A percentile compares a stretch with the other conserved stretches of the same genome.
phyloP scores from a whole-genome alignment of 2,113 vertebrate genomes.

The Glaucomys volans region DNA sequence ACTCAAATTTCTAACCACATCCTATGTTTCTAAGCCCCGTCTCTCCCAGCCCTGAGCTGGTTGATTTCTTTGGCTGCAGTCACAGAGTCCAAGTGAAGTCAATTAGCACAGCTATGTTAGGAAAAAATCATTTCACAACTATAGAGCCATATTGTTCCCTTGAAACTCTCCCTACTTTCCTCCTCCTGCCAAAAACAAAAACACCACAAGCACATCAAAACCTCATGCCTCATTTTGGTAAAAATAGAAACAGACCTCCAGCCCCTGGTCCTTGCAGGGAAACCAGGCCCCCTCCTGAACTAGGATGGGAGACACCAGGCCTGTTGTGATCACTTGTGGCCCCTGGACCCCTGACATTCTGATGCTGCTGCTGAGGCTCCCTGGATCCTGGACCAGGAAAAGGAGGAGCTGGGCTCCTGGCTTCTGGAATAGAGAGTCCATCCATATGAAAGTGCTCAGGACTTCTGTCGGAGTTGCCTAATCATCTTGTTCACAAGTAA shows the following conservation, averaged over 20 bases:
- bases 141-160: neutral
- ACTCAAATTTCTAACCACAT: neutral
- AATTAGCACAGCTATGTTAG: neutral
- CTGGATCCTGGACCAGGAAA: too few species aligned
- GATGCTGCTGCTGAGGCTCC: neutral
- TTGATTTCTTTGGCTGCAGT: neutral
- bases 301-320: neutral
- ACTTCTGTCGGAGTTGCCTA: neutral
- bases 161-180: neutral
- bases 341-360: neutral
- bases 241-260: conserved; percentile 27
- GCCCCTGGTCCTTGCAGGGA: neutral
- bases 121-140: conserved; percentile 12
- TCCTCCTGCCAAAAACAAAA: conserved; percentile 6
- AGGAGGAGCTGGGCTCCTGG: fast-evolving
- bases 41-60: neutral
- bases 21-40: neutral
- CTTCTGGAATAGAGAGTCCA: neutral
- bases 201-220: neutral
- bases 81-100: neutral
- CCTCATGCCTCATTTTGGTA: neutral
- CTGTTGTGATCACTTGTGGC: fast-evolving
- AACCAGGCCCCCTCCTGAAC: neutral
- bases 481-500: neutral
- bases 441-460: neutral